These are phyloP conservation scores for Stichopus chloronotus DNA, from an alignment of 35 echinoderm and acorn worm genomes.

Conservation along the genomic window DNA sequence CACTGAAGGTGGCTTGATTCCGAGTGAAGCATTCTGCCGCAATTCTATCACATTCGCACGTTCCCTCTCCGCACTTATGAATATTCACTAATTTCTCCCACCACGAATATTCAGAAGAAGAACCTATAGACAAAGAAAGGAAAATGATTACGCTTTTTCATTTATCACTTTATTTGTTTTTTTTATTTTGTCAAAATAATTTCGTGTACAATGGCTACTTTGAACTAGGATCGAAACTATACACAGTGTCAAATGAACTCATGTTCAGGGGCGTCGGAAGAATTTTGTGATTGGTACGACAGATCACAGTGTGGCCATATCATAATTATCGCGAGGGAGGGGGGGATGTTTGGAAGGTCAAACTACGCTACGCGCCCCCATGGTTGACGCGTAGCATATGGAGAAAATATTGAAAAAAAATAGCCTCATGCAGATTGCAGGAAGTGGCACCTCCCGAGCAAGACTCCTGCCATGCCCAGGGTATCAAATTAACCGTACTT, in stretches of 20 bases:
- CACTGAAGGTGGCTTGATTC: background rate
- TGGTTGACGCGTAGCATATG: too few species aligned
- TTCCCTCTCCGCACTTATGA: background rate
- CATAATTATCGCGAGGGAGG: too few species aligned
- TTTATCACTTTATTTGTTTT: background rate
- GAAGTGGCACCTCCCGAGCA: too few species aligned
- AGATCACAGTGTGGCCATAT: background rate
- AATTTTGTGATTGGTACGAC: background rate
- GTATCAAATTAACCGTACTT: too few species aligned
- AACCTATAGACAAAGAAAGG: background rate
- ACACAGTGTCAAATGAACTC: background rate
- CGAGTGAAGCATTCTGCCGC: background rate
- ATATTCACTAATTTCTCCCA: background rate
- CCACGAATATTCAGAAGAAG: constrained; percentile 3
- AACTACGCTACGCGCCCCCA: too few species aligned
- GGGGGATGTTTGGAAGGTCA: too few species aligned
- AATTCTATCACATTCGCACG: background rate
- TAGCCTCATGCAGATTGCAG: too few species aligned
- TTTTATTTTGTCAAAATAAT: background rate
- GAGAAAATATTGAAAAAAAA: too few species aligned
- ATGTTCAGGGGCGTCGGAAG: background rate
- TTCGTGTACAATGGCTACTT: background rate
- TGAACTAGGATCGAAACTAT: background rate
- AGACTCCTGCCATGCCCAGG: too few species aligned
- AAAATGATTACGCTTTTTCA: background rate